Percentiles rank a stretch among this genome's conserved stretches.
phyloP scores from a whole-genome alignment of 2,888 invertebrate genomes.

The Acrocyrtus sp. region DNA sequence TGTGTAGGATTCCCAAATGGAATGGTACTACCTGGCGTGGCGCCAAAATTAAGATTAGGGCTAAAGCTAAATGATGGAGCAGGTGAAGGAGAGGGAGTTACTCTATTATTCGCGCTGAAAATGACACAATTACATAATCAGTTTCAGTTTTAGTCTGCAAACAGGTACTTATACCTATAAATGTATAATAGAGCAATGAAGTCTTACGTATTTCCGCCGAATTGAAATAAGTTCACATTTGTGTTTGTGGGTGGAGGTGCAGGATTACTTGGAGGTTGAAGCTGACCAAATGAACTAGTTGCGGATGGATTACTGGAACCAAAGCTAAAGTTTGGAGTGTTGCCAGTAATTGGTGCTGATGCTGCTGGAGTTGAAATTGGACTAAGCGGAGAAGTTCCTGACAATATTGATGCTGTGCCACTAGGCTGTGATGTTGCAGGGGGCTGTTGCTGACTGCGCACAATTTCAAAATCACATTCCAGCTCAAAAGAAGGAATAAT shows the following conservation, averaged over 20 bases:
- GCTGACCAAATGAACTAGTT: conserved; percentile 26
- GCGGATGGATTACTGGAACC: conserved; percentile 13
- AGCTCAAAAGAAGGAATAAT: too few relatives aligned
- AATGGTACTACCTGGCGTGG: conserved; percentile 24
- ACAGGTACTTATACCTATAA: neutral
- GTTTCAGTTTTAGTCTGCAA: neutral
- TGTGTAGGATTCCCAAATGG: conserved; percentile 42
- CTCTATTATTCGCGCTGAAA: conserved; percentile 13
- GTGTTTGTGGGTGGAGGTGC: conserved; percentile 8
- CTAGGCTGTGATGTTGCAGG: neutral
- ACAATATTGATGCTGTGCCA: neutral
- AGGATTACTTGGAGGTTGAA: neutral
- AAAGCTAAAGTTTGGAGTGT: conserved; percentile 24
- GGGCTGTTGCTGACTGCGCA: conserved; percentile 11
- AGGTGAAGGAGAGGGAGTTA: conserved; percentile 3
- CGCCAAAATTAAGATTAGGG: conserved; percentile 36
- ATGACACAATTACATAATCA: neutral
- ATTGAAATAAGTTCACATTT: conserved; percentile 2
- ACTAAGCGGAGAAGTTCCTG: neutral
- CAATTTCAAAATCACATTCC: too few relatives aligned
- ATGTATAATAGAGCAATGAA: neutral
- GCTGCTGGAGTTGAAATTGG: conserved; percentile 9
- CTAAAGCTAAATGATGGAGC: conserved; percentile 28
- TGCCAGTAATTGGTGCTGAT: conserved; percentile 3
- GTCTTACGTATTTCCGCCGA: conserved; percentile 22